Evolutionary conservation across 2,888 invertebrate genomes (phyloP).

Genomic region (Pterostichus niger): DNA sequence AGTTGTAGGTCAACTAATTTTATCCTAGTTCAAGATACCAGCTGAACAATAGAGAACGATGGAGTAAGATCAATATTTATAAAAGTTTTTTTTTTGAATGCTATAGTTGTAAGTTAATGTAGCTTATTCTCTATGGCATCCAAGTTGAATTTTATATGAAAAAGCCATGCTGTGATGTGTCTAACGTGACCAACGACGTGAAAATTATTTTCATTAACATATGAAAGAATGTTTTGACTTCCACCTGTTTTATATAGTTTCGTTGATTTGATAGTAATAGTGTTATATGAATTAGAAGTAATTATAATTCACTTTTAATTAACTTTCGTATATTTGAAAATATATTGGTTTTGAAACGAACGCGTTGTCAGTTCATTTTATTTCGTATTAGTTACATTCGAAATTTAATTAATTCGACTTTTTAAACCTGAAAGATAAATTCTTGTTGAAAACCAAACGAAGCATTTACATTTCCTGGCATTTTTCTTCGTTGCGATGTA

Average conservation of each 20-base stretch:
- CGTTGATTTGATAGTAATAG: conserved; percentile 37
- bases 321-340: conserved; percentile 32
- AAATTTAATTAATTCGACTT: conserved; percentile 27
- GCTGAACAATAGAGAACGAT: background rate
- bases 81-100: background rate
- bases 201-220: conserved; percentile 61
- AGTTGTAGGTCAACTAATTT: background rate
- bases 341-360: conserved; percentile 37
- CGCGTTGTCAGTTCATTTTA: conserved; percentile 42
- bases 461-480: conserved; percentile 3
- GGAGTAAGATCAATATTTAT: conserved; percentile 3
- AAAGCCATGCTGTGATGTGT: conserved; percentile 55
- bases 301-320: conserved; percentile 53
- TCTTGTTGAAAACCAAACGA: background rate
- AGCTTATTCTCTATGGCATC: conserved; percentile 8
- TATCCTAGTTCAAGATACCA: background rate
- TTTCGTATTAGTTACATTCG: conserved; percentile 30
- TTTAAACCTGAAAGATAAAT: conserved; percentile 27
- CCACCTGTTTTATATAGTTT: conserved; percentile 40
- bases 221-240: conserved; percentile 63
- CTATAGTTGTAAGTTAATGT: conserved; percentile 16
- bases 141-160: conserved; percentile 53
- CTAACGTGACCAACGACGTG: conserved; percentile 51
- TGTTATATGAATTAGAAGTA: conserved; percentile 45
- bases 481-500: conserved; percentile 17